These are phyloP conservation scores for Papilio protenor DNA, from an alignment of 2,888 invertebrate species.

Conservation along the genomic window DNA sequence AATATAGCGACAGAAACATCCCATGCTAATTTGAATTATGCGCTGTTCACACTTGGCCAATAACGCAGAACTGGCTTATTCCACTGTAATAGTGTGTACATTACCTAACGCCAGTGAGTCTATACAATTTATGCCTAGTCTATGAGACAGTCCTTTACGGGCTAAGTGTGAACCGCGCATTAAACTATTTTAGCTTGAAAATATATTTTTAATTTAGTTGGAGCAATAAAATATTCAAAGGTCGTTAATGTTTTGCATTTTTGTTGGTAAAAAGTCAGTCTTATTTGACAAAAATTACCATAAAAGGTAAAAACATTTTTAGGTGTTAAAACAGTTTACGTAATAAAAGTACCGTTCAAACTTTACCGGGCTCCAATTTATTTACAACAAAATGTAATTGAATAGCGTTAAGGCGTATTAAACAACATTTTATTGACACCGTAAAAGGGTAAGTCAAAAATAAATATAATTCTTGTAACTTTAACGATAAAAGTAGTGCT, in stretches of 20 bases:
- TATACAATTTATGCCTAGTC: too few species aligned
- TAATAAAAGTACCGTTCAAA: slow-evolving; percentile 25
- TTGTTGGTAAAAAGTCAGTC: not conserved
- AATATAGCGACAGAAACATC: too few species aligned
- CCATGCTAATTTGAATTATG: too few species aligned
- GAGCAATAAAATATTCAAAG: not conserved
- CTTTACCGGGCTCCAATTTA: slow-evolving; percentile 11
- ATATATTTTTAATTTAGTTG: too few species aligned
- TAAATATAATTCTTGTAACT: slow-evolving; percentile 45
- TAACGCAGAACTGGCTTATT: too few species aligned
- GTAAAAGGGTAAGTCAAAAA: slow-evolving; percentile 42
- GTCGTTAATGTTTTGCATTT: not conserved
- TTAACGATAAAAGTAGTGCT: slow-evolving; percentile 32
- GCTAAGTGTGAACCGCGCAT: too few species aligned
- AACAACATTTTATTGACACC: slow-evolving; percentile 42
- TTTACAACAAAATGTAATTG: slow-evolving; percentile 21
- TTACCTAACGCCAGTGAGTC: too few species aligned
- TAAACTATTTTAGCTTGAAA: too few species aligned
- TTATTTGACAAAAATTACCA: not conserved
- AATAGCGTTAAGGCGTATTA: slow-evolving; percentile 17
- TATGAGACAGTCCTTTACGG: not conserved
- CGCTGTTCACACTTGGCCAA: too few species aligned
- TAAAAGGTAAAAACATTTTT: slow-evolving; percentile 19
- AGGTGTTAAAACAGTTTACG: slow-evolving; percentile 15
- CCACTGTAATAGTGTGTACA: too few species aligned